Base-by-base conservation (phyloP, 2,113 vertebrate species). In the Microcebus tavaratra region DNA sequence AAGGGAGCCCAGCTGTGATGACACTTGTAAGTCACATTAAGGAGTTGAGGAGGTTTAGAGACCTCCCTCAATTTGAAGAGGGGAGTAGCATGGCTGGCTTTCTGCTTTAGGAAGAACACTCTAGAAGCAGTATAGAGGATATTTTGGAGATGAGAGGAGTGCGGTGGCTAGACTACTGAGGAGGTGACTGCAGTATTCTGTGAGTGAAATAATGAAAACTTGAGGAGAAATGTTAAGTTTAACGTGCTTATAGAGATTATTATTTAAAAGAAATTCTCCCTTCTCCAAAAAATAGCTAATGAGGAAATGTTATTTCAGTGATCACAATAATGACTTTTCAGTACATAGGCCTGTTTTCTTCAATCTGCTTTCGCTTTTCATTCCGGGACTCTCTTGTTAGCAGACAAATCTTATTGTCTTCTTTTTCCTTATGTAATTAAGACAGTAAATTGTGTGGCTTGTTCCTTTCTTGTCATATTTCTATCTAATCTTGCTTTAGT, bases 381-480 rank as follows among this genome's bases (percentile, higher is more conserved):
- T 50, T 90, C 23, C 79, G 45, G 75, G 27, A 84, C 20, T 65
- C 72, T 63, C 18, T 53, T 94, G 20, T 48, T 91, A 73, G 25
- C 23, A 84, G 48, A 79, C 10, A 92, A 45, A 42, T 80, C 14
- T 39, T 48, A 39, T 42, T 55, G 61, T 82, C 48, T 91, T 61
- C 15, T 81, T 4, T 29, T 63, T 91, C 70, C 55, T 68, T 53
- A 29, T 63, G 45, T 65, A 95, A 93, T 70, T 83, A 89, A 94
- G 63, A 73, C 36, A 89, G n/a, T 76, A 80, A 86, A 76, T 84
- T 84, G 6, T 36, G 23, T 45, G 27, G 34, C 50, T 88, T 93
- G 2, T 83, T 86, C 45, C 3, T 88, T 90, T 91, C 13, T 75
- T 91, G 20, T 79, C 63, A 31, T 18, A 50, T 87, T 75, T 94